A percentile compares a stretch with the other conserved stretches of the same genome.
Conservation (phyloP, 2,797 vertebrate genomes). For the Brachymystax lenok region DNA sequence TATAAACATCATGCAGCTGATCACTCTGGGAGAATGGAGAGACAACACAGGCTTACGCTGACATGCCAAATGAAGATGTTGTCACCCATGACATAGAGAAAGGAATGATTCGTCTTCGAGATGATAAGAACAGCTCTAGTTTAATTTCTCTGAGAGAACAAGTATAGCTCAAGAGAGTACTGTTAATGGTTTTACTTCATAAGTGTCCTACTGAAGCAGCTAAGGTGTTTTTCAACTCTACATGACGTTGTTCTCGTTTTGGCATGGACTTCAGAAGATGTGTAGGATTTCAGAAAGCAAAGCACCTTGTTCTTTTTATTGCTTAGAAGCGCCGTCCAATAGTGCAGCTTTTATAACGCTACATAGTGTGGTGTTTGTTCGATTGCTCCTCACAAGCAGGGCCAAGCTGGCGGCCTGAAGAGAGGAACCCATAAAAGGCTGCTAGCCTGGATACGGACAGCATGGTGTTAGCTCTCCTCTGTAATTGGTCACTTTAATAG, state of each 20-base stretch:
- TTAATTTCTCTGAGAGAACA: neutral
- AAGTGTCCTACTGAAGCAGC: neutral
- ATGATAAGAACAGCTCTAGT: neutral
- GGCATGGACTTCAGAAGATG: slow-evolving; percentile 36
- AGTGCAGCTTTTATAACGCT: slow-evolving; percentile 36
- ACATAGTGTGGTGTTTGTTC: slow-evolving; percentile 56
- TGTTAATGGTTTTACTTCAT: neutral
- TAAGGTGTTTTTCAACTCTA: neutral
- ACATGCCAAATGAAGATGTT: neutral
- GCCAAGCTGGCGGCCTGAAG: slow-evolving; percentile 35
- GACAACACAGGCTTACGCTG: neutral
- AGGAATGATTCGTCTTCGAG: neutral
- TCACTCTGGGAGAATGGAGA: neutral
- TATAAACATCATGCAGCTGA: neutral
- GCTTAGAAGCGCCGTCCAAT: slow-evolving; percentile 29
- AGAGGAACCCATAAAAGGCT: slow-evolving; percentile 32
- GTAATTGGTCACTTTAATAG: slow-evolving; percentile 40
- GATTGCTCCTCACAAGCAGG: slow-evolving; percentile 35
- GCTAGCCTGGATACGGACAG: slow-evolving; percentile 17
- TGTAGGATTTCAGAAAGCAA: slow-evolving; percentile 43
- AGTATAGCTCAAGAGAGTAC: neutral
- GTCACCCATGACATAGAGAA: neutral
- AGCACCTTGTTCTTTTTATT: slow-evolving; percentile 6
- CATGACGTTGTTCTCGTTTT: neutral
- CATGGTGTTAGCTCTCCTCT: slow-evolving; percentile 20